Percentiles rank a stretch among this genome's conserved stretches.
phyloP scores from a whole-genome alignment of 2,797 vertebrate genomes.

The Anas georgica region DNA sequence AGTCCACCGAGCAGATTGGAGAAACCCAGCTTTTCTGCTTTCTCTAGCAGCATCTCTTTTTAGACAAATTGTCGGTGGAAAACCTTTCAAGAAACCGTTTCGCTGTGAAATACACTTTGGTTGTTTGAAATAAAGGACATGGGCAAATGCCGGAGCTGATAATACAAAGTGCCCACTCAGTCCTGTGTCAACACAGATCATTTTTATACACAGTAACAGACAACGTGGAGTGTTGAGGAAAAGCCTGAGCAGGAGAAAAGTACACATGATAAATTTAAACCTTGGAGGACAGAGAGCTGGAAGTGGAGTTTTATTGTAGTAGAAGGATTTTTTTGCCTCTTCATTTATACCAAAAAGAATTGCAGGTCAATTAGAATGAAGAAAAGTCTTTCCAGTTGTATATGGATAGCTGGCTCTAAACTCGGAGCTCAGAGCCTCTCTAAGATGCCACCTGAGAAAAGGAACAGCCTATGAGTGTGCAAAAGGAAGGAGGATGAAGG shows the following conservation, averaged over 20 bases:
- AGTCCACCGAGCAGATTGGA: neutral
- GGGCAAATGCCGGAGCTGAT: constrained; percentile 45
- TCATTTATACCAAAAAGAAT: neutral
- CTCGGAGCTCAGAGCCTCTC: neutral
- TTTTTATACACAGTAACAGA: constrained; percentile 52
- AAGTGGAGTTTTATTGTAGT: neutral
- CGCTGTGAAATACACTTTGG: constrained; percentile 54
- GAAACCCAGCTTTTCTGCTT: constrained; percentile 27
- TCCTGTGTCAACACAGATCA: constrained; percentile 63
- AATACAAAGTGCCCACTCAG: constrained; percentile 54
- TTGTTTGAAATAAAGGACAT: constrained; percentile 58
- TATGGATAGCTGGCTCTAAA: neutral
- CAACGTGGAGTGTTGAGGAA: neutral
- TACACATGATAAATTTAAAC: constrained; percentile 18
- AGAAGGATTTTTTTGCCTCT: neutral
- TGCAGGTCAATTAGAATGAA: neutral
- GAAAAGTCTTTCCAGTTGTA: neutral
- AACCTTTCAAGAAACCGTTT: constrained; percentile 61
- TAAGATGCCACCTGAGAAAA: neutral
- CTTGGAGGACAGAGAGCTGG: neutral
- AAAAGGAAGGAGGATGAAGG: neutral
- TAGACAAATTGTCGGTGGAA: constrained; percentile 39
- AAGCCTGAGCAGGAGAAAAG: constrained; percentile 11
- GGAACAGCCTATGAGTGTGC: neutral
- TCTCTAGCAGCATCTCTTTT: constrained; percentile 18